Percentiles rank a stretch among this genome's conserved stretches.
Conservation (phyloP, 1,140 invertebrate genomes). For the Danaus plexippus region DNA sequence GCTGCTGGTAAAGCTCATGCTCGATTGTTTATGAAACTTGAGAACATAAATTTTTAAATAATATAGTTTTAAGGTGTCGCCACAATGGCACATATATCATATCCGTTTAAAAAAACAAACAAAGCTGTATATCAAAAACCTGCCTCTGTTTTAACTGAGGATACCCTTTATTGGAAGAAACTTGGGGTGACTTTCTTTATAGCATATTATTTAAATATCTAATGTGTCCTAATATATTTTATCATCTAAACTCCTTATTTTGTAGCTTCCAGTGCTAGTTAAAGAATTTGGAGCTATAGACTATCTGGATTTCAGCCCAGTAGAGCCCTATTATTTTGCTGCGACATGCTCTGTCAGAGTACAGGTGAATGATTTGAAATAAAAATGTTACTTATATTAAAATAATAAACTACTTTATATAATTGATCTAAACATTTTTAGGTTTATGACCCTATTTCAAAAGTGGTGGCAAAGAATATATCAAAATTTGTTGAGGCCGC, state of each 20-base stretch:
- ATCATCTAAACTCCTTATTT: conserved; percentile 22
- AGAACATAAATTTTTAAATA: neutral
- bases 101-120: conserved; percentile 82
- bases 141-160: conserved; percentile 78
- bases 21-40: too few relatives aligned
- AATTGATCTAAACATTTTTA: conserved; percentile 28
- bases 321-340: conserved; percentile 90
- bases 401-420: neutral
- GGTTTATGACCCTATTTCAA: conserved; percentile 91
- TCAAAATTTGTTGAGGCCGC: conserved; percentile 89
- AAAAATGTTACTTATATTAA: neutral
- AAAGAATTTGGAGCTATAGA: conserved; percentile 95
- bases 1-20: neutral
- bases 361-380: conserved; percentile 70
- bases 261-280: conserved; percentile 86
- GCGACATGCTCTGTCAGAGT: conserved; percentile 92
- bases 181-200: conserved; percentile 75
- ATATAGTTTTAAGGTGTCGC: neutral
- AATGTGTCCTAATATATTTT: too few relatives aligned
- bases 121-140: conserved; percentile 79
- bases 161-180: conserved; percentile 89
- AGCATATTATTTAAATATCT: too few relatives aligned
- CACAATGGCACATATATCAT: conserved; percentile 54
- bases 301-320: conserved; percentile 90
- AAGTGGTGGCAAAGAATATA: conserved; percentile 87